Evolutionary conservation across 1,140 invertebrate genomes (phyloP).

Genomic region (Solen grandis): DNA sequence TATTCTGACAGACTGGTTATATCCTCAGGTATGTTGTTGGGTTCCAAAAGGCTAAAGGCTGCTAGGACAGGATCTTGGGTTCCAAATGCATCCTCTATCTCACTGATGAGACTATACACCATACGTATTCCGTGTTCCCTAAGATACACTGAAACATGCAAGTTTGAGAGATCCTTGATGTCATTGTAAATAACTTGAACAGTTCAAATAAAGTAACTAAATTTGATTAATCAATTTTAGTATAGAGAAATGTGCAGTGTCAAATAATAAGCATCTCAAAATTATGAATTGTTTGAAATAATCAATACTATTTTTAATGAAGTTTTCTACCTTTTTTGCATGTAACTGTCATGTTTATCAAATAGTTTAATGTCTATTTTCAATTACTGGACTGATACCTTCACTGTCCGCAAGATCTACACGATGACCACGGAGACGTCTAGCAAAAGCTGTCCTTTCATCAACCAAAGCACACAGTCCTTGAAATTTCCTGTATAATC

Average conservation of each 20-base stretch:
- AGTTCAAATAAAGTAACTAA: neutral
- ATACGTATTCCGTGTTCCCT: neutral
- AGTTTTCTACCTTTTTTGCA: neutral
- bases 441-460: conserved; percentile 8
- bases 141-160: neutral
- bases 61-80: neutral
- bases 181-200: neutral
- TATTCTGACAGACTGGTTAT: neutral
- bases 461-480: neutral
- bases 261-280: neutral
- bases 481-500: conserved; percentile 16
- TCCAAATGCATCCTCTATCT: conserved; percentile 28
- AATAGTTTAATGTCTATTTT: no score
- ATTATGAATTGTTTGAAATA: neutral
- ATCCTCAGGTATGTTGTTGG: neutral
- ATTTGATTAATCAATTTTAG: no score
- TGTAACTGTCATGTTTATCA: neutral
- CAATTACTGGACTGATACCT: no score
- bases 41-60: conserved; percentile 8
- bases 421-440: neutral
- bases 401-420: neutral
- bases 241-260: neutral
- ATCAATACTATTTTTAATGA: neutral
- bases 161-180: neutral
- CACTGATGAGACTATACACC: conserved; percentile 1